Evolutionary conservation across 2,797 vertebrate species (phyloP).

Genomic region (Smutsia temminckii): DNA sequence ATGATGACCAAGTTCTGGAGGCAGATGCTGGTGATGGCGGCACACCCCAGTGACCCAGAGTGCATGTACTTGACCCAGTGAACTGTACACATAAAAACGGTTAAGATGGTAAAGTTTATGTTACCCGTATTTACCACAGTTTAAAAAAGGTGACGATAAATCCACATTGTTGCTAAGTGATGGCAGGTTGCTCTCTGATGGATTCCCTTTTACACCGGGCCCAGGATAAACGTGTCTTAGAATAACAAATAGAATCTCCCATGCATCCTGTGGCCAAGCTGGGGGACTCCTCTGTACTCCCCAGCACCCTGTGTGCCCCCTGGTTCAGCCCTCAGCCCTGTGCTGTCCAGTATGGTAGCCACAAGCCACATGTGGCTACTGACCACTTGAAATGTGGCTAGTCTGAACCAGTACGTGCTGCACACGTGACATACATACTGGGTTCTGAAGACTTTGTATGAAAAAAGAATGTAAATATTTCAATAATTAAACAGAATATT

Average conservation of each 20-base stretch:
- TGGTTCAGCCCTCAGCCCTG: not conserved
- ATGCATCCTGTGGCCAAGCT: not conserved
- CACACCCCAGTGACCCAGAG: rapidly evolving
- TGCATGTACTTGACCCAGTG: not conserved
- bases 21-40: not conserved
- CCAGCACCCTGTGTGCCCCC: not conserved
- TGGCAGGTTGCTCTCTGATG: not conserved
- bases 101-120: not conserved
- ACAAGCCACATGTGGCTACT: not conserved
- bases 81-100: not conserved
- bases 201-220: not conserved
- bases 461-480: not conserved
- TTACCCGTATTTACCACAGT: not conserved
- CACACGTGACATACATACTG: not conserved
- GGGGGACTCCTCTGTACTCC: not conserved
- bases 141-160: not conserved
- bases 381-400: not conserved
- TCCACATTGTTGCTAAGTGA: too few species aligned
- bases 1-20: not conserved
- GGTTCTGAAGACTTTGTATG: not conserved
- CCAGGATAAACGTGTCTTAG: not conserved
- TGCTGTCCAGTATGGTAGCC: rapidly evolving
- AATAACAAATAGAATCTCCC: not conserved
- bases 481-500: not conserved
- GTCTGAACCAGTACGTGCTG: rapidly evolving